Evolutionary conservation across 2,113 vertebrate species (phyloP), one percentile per base, ranked within the genome.

Genomic region (Gulo gulo): DNA sequence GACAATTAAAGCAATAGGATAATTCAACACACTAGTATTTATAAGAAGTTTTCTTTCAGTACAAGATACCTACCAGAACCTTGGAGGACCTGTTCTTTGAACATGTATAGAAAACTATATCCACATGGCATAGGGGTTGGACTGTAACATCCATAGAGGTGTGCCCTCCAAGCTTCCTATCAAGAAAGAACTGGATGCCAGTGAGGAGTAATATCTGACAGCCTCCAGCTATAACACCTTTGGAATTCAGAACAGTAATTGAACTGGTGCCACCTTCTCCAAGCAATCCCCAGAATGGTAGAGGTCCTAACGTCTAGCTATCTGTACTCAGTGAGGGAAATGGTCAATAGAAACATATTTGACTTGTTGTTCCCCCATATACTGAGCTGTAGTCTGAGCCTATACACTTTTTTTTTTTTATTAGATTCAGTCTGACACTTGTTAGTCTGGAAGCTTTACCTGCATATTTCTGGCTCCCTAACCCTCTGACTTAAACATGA

Each of bases 261-360:
- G 12, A 59, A 14, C 10, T 31, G 26, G 61, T 14, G 52, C 36
- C 0, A 23, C 29, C 10, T 12, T 73, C 2, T 80, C 45, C 36
- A 45, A 14, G 24, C 12, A 42, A 45, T 0, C 16, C 11, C 4
- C 12, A 95, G n/a, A 82, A 52, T 55, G 16, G 16, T 31, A 84
- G 42, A 34, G 24, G 20, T 11, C 50, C 12, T 29, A 16, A 3
- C 2, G 0, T 8, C 39, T 3, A 6, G 36, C 9, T 3, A 9
- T 18, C 55, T 97, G 39, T 67, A 47, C 12, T 39, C 65, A 45
- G 0, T 45, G 21, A 15, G 2, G 20, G 9, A 45, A 42, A 26
- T 87, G 15, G 1, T 31, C 36, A 15, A 42, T 3, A 1, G 39
- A 57, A 29, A 50, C 47, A 23, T 8, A 55, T 59, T 7, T 34